Percentiles rank a stretch among this genome's conserved stretches.
phyloP scores from a whole-genome alignment of 2,113 vertebrate genomes.

The Dasyurus viverrinus region DNA sequence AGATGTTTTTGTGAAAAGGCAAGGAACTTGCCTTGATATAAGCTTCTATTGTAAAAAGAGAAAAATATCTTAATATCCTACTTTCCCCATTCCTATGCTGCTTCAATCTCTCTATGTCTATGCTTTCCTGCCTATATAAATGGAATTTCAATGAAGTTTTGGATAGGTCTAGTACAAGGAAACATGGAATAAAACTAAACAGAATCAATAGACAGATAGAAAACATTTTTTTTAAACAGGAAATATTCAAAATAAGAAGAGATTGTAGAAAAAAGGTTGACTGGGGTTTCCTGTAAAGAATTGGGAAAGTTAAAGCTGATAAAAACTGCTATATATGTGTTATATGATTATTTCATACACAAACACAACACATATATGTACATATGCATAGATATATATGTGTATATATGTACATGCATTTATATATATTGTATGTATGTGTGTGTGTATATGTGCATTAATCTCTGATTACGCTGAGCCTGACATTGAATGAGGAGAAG shows the following conservation, averaged over 20 bases:
- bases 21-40: not conserved
- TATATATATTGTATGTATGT: too few species aligned
- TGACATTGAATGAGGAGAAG: not conserved
- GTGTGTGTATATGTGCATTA: not conserved
- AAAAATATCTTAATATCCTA: not conserved
- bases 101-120: not conserved
- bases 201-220: not conserved
- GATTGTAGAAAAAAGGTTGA: not conserved
- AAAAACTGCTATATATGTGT: not conserved
- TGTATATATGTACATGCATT: accelerated
- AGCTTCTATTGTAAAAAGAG: not conserved
- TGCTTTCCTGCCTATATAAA: not conserved
- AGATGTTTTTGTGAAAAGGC: not conserved
- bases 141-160: not conserved
- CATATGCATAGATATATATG: too few species aligned
- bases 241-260: not conserved
- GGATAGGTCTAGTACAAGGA: not conserved
- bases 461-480: not conserved
- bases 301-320: not conserved
- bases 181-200: not conserved
- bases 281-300: not conserved
- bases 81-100: not conserved
- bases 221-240: not conserved
- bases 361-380: too few species aligned
- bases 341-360: too few species aligned